Base-by-base conservation (phyloP, 2,888 invertebrate genomes). In the Taenaris catops region DNA sequence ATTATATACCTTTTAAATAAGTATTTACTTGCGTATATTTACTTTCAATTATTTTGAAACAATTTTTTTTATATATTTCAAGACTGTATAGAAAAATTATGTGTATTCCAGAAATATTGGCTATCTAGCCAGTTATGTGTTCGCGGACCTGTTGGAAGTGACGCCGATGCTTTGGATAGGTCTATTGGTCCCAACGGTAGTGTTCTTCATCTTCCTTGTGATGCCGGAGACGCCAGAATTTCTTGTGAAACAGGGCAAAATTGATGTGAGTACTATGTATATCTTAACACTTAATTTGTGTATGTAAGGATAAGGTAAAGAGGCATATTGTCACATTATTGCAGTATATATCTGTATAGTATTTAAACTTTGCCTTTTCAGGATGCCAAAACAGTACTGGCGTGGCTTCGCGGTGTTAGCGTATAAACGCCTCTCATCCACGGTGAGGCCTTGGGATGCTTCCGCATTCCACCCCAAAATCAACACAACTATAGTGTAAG, bases 151-250 rank as follows among this genome's bases (percentile, higher is more conserved):
- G 0, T 55, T 86, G 36, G 59, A 58, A 7, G 61, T 72, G 1
- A 56, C 34, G 8, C 61, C 71, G 1, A 69, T 86, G 73, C 54
- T 81, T 9, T 80, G 79, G 74, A 53, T 81, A 0, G 84, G 84
- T 0, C 48, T 87, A 1, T 43, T 72, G 18, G 73, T 83, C n/a
- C 80, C 80, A 0, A 46, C 62, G 0, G 46, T 70, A 0, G 58
- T 70, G 8, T 76, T 86, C 47, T 72, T 84, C 52, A 34, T 79
- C 8, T 78, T 86, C 53, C 63, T 86, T 8, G 34, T 68, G 4
- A 81, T 87, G 83, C 87, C 87, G 0, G 87, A 87, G 49, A 86
- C 87, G 0, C 87, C 87, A 0, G 84, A 83, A 46, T 84, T 68
- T 44, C 62, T 87, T 0, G 73, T 87, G 23, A 83, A 86, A 43